These are phyloP conservation scores for Poeciliopsis presidionis DNA, from an alignment of 2,797 vertebrate species.

Conservation along the genomic window DNA sequence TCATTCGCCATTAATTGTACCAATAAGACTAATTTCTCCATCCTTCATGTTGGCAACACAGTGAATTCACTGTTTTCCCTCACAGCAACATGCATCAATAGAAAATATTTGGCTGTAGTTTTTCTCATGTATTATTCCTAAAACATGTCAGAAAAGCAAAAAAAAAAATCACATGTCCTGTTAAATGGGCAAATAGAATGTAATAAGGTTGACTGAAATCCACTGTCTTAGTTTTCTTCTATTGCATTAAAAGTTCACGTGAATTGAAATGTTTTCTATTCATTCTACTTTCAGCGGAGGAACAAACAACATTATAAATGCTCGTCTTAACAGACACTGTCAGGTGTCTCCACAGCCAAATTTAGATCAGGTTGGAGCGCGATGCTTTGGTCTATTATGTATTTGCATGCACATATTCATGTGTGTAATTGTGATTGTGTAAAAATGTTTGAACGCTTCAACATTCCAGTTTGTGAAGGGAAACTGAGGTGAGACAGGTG, in stretches of 20 bases:
- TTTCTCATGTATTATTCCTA: background rate
- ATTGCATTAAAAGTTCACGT: background rate
- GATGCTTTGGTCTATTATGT: conserved; percentile 32
- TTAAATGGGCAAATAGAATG: background rate
- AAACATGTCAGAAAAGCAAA: background rate
- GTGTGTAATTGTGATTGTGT: background rate
- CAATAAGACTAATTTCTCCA: conserved; percentile 5
- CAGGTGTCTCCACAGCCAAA: conserved; percentile 67
- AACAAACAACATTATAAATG: conserved; percentile 4
- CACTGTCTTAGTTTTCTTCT: background rate
- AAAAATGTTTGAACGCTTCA: conserved; percentile 19
- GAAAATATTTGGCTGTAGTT: background rate
- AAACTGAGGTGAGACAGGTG: background rate
- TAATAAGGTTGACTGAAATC: background rate
- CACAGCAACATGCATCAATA: background rate
- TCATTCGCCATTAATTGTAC: conserved; percentile 20
- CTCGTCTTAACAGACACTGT: conserved; percentile 64
- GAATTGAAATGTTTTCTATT: background rate
- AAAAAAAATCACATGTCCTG: background rate
- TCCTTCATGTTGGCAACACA: background rate
- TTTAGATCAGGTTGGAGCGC: conserved; percentile 73
- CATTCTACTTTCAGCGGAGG: background rate
- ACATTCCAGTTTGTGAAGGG: conserved; percentile 45
- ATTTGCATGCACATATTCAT: conserved; percentile 21
- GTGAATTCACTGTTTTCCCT: background rate